Evolutionary conservation across 2,888 invertebrate species (phyloP).

Genomic region (Lasioglossum oenotherae): DNA sequence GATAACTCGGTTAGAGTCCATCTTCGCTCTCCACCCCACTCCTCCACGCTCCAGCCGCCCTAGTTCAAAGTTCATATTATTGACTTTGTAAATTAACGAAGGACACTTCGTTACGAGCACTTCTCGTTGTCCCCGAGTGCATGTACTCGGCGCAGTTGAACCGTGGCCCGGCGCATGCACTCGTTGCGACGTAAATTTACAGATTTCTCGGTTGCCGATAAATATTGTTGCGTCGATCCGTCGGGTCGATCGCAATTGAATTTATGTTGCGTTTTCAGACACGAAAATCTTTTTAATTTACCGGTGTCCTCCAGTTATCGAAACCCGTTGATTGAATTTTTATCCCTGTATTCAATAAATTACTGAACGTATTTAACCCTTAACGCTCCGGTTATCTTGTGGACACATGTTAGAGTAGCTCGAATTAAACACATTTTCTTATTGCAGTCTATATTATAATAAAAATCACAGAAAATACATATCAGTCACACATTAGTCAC

Average conservation of each 20-base stretch:
- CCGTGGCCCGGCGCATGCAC: not conserved
- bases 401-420: too few species aligned
- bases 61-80: conserved; percentile 44
- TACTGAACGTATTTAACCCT: too few species aligned
- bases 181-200: not conserved
- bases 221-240: not conserved
- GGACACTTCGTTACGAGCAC: not conserved
- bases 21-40: conserved; percentile 6
- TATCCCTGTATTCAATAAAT: too few species aligned
- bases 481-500: too few species aligned
- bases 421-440: too few species aligned
- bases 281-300: too few species aligned
- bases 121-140: not conserved
- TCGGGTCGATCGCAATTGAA: not conserved
- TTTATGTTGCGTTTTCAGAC: too few species aligned
- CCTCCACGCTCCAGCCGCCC: not conserved
- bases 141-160: not conserved
- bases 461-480: too few species aligned
- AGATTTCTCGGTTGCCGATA: not conserved
- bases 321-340: not conserved
- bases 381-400: too few species aligned
- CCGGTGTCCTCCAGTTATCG: not conserved
- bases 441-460: too few species aligned
- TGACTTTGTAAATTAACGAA: conserved; percentile 17
- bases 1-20: conserved; percentile 48